phyloP scores from a whole-genome alignment of 1,140 invertebrate species.

The Thrips palmi region DNA sequence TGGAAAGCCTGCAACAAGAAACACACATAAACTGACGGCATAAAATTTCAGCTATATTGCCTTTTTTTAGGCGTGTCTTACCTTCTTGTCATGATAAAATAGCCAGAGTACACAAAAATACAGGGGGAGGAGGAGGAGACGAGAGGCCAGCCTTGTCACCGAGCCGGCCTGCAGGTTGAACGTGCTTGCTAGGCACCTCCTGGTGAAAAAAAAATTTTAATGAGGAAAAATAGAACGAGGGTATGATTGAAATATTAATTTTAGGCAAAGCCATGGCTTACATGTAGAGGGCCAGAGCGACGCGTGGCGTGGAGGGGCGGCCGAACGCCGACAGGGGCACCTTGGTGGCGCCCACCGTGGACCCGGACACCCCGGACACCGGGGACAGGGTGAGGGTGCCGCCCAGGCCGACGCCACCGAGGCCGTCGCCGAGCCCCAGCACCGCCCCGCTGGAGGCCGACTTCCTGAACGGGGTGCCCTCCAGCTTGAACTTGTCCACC shows the following conservation, averaged over 20 bases:
- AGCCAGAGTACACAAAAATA: constrained; percentile 60
- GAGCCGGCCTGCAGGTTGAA: constrained; percentile 56
- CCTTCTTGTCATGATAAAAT: constrained; percentile 54
- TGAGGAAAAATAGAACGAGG: constrained; percentile 1
- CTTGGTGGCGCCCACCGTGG: constrained; percentile 21
- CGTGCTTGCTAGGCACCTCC: constrained; percentile 51
- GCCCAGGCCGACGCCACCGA: constrained; percentile 18
- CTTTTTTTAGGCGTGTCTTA: constrained; percentile 19
- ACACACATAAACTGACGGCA: constrained; percentile 3
- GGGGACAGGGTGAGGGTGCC: constrained; percentile 19
- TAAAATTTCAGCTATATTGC: not conserved
- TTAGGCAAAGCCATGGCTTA: no score
- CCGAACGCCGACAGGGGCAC: constrained; percentile 48
- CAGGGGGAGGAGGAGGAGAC: constrained; percentile 54
- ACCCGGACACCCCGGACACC: constrained; percentile 26
- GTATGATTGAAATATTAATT: no score
- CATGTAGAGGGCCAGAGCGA: constrained; percentile 57
- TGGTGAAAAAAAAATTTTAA: constrained; percentile 23
- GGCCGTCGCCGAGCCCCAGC: constrained; percentile 16
- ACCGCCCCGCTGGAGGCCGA: constrained; percentile 26
- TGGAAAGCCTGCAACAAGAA: constrained; percentile 35
- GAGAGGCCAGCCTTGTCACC: constrained; percentile 47
- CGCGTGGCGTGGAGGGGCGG: constrained; percentile 46
- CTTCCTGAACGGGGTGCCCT: constrained; percentile 48
- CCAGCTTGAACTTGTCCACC: constrained; percentile 78